Evolutionary conservation across 1,140 invertebrate genomes (phyloP).

Genomic region (Onthophagus taurus): DNA sequence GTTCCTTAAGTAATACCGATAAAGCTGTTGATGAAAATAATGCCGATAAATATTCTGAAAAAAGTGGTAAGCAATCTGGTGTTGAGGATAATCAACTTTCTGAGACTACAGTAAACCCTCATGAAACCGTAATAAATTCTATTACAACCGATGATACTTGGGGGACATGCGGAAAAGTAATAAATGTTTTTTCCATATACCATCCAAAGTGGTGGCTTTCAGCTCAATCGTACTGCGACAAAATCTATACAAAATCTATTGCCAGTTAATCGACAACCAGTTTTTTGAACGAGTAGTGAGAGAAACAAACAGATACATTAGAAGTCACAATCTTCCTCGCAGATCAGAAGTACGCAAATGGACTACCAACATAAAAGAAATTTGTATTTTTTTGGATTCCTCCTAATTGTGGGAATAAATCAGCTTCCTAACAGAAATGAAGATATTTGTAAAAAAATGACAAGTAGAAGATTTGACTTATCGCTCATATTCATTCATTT

Average conservation of each 20-base stretch:
- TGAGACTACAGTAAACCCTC: neutral
- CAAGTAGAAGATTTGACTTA: neutral
- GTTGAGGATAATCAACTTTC: slow-evolving; percentile 2
- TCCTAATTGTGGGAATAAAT: neutral
- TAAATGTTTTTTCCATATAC: neutral
- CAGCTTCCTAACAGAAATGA: slow-evolving; percentile 5
- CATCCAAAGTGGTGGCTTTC: no score
- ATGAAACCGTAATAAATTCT: no score
- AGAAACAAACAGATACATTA: neutral
- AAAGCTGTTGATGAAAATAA: no score
- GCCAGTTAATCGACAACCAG: neutral
- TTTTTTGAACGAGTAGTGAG: slow-evolving; percentile 1
- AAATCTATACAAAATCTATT: slow-evolving; percentile 3
- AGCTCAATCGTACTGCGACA: no score
- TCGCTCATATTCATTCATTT: slow-evolving; percentile 2
- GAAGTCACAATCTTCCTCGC: slow-evolving; percentile 1
- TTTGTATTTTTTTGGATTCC: no score
- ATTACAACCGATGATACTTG: no score
- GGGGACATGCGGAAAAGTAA: neutral
- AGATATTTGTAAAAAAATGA: neutral
- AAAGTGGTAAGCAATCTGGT: slow-evolving; percentile 5
- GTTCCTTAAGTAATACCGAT: neutral
- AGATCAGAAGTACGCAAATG: neutral
- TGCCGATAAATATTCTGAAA: neutral
- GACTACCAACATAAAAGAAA: neutral